These are phyloP conservation scores for Eilema depressum DNA, from an alignment of 2,888 invertebrate species.

Conservation along the genomic window DNA sequence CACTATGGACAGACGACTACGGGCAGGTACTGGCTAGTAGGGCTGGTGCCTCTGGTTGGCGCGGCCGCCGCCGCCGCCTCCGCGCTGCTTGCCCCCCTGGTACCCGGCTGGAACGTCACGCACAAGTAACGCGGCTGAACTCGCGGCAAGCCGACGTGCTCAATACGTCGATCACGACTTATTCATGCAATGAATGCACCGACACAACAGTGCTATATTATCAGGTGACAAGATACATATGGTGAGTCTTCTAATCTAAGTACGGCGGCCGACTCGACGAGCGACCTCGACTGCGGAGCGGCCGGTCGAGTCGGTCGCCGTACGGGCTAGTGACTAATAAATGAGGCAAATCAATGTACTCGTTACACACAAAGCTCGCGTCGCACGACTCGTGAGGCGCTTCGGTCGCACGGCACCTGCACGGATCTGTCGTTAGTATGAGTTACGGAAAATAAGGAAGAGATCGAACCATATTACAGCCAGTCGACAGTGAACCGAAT, in stretches of 20 bases:
- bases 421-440: constrained; percentile 18
- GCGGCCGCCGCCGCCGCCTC: constrained; percentile 91
- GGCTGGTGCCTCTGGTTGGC: constrained; percentile 96
- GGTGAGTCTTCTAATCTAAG: constrained; percentile 15
- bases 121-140: constrained; percentile 39
- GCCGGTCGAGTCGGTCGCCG: constrained; percentile 15
- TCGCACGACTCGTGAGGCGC: constrained; percentile 44
- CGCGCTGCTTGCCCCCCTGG: constrained; percentile 95
- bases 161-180: constrained; percentile 12
- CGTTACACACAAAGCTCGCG: constrained; percentile 39
- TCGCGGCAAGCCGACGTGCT: not conserved
- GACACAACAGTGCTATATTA: constrained; percentile 15
- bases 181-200: constrained; percentile 23
- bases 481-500: constrained; percentile 22
- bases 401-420: constrained; percentile 46
- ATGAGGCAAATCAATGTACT: constrained; percentile 30
- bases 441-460: constrained; percentile 12
- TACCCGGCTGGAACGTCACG: constrained; percentile 87
- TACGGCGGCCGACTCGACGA: constrained; percentile 19
- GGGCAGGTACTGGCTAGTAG: constrained; percentile 88
- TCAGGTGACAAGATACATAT: constrained; percentile 8
- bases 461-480: constrained; percentile 19
- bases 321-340: constrained; percentile 22
- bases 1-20: constrained; percentile 84
- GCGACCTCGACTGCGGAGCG: not conserved